These are phyloP conservation scores for Nothoprocta pentlandii DNA, from an alignment of 2,113 vertebrate species.

Conservation along the genomic window DNA sequence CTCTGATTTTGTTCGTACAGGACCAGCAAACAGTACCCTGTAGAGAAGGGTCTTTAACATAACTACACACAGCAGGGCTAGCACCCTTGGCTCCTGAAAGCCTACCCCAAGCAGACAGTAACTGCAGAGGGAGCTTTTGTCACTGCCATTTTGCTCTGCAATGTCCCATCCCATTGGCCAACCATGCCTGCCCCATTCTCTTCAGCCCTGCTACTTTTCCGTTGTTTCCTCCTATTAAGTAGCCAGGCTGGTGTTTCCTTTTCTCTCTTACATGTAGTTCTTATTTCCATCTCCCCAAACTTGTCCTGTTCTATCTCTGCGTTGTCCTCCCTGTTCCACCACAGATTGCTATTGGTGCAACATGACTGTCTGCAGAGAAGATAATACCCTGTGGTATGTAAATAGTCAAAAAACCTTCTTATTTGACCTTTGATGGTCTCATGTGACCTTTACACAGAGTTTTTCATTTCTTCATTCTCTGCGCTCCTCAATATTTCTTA, in stretches of 20 bases:
- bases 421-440: neutral
- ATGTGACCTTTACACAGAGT: neutral
- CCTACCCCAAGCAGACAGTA: neutral
- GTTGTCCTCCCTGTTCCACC: neutral
- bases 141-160: neutral
- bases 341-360: neutral
- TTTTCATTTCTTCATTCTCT: neutral
- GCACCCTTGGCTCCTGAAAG: neutral
- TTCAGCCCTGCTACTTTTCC: neutral
- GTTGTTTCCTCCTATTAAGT: neutral
- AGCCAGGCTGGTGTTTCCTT: neutral
- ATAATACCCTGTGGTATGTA: neutral
- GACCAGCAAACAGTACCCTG: neutral
- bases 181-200: neutral
- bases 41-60: neutral
- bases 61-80: neutral
- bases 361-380: neutral
- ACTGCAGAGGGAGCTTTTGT: neutral
- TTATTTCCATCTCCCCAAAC: neutral
- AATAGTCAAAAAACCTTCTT: neutral
- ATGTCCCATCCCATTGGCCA: neutral
- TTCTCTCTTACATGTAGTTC: neutral
- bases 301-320: fast-evolving
- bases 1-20: neutral
- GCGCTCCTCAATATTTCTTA: neutral